phyloP scores from a whole-genome alignment of 1,140 invertebrate species.

The Apis dorsata region DNA sequence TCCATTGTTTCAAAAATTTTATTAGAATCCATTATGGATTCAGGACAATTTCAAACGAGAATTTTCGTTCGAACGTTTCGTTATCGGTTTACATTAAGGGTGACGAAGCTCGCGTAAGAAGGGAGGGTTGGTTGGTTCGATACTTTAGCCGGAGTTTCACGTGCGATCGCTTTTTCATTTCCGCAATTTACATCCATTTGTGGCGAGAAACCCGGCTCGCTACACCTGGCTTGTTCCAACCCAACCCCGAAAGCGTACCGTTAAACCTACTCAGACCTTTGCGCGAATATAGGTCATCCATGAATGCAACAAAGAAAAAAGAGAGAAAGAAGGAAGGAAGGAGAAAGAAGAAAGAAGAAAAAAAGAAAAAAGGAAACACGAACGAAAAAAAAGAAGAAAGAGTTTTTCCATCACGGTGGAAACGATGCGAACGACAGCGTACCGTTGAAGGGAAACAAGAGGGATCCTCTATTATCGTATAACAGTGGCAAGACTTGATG shows the following conservation, averaged over 20 bases:
- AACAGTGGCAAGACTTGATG: slow-evolving; percentile 46
- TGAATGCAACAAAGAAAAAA: slow-evolving; percentile 37
- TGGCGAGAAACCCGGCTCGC: slow-evolving; percentile 49
- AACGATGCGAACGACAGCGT: slow-evolving; percentile 18
- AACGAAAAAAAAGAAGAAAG: slow-evolving; percentile 36
- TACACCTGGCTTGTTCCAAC: slow-evolving; percentile 58
- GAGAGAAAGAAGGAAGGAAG: too few relatives aligned
- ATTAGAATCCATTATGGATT: too few relatives aligned
- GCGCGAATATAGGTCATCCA: slow-evolving; percentile 48
- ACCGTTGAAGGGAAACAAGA: slow-evolving; percentile 27
- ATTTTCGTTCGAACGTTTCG: not conserved
- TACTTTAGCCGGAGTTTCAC: slow-evolving; percentile 51
- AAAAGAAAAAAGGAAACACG: not conserved
- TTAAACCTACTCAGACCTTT: slow-evolving; percentile 51
- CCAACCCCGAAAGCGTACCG: slow-evolving; percentile 50
- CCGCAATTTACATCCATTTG: slow-evolving; percentile 67
- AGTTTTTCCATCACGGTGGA: slow-evolving; percentile 36
- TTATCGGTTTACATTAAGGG: slow-evolving; percentile 20
- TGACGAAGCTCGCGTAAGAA: slow-evolving; percentile 16
- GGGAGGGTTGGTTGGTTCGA: slow-evolving; percentile 39
- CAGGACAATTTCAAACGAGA: not conserved
- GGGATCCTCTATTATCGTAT: slow-evolving; percentile 33
- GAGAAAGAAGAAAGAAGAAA: too few relatives aligned
- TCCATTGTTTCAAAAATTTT: not conserved
- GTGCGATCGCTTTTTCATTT: slow-evolving; percentile 64